A percentile compares a stretch with the other conserved stretches of the same genome.
phyloP scores from a whole-genome alignment of 2,888 invertebrate genomes.

The Patella caerulea region DNA sequence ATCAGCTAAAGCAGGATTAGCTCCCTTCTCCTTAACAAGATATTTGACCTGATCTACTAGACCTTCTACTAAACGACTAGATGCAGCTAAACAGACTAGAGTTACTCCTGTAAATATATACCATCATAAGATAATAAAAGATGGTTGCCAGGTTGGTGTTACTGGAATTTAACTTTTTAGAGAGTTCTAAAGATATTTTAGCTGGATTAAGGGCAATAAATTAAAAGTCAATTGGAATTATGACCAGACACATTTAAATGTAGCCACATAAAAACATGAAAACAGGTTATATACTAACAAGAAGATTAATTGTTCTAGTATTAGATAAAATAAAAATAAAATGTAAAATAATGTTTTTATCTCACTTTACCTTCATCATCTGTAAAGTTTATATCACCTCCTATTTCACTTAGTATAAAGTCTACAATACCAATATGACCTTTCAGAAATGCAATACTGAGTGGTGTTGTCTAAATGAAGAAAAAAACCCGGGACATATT shows the following conservation, averaged over 20 bases:
- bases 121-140: too few relatives aligned
- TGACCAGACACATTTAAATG: too few relatives aligned
- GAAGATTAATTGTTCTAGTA: too few relatives aligned
- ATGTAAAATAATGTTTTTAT: too few relatives aligned
- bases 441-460: conserved; percentile 74
- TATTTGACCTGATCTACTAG: conserved; percentile 69
- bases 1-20: conserved; percentile 71
- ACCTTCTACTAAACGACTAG: conserved; percentile 60
- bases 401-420: conserved; percentile 70
- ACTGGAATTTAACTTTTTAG: too few relatives aligned
- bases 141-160: too few relatives aligned
- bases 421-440: conserved; percentile 73
- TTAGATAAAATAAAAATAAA: too few relatives aligned
- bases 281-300: too few relatives aligned
- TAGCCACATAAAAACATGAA: too few relatives aligned
- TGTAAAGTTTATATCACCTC: conserved; percentile 71
- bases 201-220: too few relatives aligned
- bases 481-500: conserved; percentile 20
- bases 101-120: conserved; percentile 64
- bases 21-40: conserved; percentile 71
- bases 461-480: conserved; percentile 71
- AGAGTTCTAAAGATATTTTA: too few relatives aligned
- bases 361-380: conserved; percentile 65
- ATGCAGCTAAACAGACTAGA: conserved; percentile 69
- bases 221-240: too few relatives aligned